These are phyloP conservation scores for Meloe dianella DNA, from an alignment of 2,888 invertebrate genomes.

Conservation along the genomic window DNA sequence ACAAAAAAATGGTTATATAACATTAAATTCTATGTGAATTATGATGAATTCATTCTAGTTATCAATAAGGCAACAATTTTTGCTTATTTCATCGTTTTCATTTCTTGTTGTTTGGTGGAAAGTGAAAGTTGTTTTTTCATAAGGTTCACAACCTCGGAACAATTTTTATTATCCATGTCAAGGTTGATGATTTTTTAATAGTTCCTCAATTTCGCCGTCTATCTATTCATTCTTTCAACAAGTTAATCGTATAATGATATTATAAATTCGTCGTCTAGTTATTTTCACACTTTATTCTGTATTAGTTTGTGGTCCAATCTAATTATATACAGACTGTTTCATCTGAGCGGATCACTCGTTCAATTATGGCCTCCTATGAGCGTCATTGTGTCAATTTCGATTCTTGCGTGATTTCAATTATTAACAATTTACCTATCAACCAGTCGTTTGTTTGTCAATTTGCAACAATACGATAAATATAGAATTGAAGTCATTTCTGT, in stretches of 20 bases:
- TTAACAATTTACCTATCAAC: too few relatives aligned
- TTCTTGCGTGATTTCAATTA: too few relatives aligned
- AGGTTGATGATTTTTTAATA: constrained; percentile 1
- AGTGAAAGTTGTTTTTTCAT: constrained; percentile 7
- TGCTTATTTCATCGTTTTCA: background rate
- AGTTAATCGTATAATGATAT: background rate
- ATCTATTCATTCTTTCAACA: background rate
- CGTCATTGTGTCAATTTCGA: too few relatives aligned
- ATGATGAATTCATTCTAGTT: too few relatives aligned
- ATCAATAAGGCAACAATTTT: too few relatives aligned
- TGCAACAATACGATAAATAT: background rate
- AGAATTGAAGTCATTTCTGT: background rate
- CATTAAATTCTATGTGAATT: too few relatives aligned
- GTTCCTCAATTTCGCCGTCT: background rate
- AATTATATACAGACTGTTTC: background rate
- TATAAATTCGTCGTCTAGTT: background rate
- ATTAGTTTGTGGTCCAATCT: background rate
- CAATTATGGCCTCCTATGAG: too few relatives aligned
- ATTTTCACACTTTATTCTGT: background rate
- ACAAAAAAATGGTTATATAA: background rate
- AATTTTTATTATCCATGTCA: background rate
- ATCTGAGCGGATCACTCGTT: background rate
- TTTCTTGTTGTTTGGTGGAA: background rate
- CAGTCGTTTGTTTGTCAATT: background rate
- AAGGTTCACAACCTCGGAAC: background rate